phyloP scores from a whole-genome alignment of 2,888 invertebrate genomes.

The Aporophyla nigra region DNA sequence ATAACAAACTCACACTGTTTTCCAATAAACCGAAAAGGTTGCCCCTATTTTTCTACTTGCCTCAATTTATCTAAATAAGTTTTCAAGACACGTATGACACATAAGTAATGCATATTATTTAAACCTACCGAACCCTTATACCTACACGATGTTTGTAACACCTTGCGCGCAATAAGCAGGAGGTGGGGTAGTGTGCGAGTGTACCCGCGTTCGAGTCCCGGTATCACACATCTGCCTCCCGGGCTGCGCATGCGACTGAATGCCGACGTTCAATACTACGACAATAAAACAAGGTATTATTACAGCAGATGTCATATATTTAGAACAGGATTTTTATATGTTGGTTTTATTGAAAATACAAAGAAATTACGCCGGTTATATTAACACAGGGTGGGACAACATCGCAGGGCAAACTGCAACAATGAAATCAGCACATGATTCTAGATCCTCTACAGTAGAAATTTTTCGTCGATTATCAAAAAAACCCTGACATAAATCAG shows the following conservation, averaged over 20 bases:
- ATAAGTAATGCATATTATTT: neutral
- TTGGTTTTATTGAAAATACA: neutral
- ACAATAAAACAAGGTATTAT: constrained; percentile 28
- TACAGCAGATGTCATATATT: constrained; percentile 28
- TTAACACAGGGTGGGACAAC: too few species aligned
- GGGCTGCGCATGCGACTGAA: constrained; percentile 32
- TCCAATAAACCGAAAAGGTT: neutral
- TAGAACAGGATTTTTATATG: constrained; percentile 18
- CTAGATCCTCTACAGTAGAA: too few species aligned
- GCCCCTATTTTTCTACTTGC: neutral
- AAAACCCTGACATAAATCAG: too few species aligned
- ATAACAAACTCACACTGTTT: neutral
- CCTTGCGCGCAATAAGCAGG: constrained; percentile 49
- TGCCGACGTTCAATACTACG: constrained; percentile 20
- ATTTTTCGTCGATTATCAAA: too few species aligned
- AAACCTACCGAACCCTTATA: constrained; percentile 3
- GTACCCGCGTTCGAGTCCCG: constrained; percentile 44
- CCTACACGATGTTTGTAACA: constrained; percentile 35
- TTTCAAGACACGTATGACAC: neutral
- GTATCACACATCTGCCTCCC: constrained; percentile 56
- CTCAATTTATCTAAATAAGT: neutral
- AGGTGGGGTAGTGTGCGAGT: constrained; percentile 34
- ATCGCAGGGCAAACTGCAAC: too few species aligned
- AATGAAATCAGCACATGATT: too few species aligned
- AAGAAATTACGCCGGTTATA: neutral